These are phyloP conservation scores for Drosophila putrida DNA, from an alignment of 2,888 invertebrate species.

Conservation along the genomic window DNA sequence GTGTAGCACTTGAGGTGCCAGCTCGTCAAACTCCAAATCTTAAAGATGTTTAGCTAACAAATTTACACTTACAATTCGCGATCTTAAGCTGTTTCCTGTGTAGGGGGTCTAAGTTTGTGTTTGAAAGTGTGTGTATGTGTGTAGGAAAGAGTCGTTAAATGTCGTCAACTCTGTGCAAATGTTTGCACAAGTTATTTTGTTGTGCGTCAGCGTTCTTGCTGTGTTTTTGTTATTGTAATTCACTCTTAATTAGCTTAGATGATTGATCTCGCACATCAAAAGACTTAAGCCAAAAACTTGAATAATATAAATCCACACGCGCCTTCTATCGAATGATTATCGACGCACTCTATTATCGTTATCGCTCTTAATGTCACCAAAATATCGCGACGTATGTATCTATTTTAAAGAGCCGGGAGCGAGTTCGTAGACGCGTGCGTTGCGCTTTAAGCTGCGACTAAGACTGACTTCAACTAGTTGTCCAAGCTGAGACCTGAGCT, in stretches of 20 bases:
- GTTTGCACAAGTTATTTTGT: slow-evolving; percentile 45
- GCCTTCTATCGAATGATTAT: slow-evolving; percentile 21
- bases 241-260: slow-evolving; percentile 36
- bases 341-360: slow-evolving; percentile 36
- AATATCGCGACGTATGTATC: slow-evolving; percentile 28
- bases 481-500: slow-evolving; percentile 58
- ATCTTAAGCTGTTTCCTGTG: slow-evolving; percentile 56
- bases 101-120: background rate
- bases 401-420: slow-evolving; percentile 31
- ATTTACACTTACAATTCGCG: slow-evolving; percentile 73
- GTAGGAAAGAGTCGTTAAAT: slow-evolving; percentile 32
- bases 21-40: slow-evolving; percentile 63
- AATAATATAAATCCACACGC: slow-evolving; percentile 28
- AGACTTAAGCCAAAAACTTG: slow-evolving; percentile 78
- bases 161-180: slow-evolving; percentile 49
- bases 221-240: slow-evolving; percentile 38
- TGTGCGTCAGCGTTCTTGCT: slow-evolving; percentile 3
- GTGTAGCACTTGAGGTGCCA: slow-evolving; percentile 40
- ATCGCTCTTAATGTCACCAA: slow-evolving; percentile 35
- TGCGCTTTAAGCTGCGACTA: slow-evolving; percentile 78
- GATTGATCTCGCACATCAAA: slow-evolving; percentile 66
- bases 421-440: slow-evolving; percentile 72
- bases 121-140: background rate
- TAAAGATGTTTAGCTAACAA: slow-evolving; percentile 63
- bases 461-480: slow-evolving; percentile 75